phyloP scores from a whole-genome alignment of 2,888 invertebrate species.

The Eupithecia centaureata region DNA sequence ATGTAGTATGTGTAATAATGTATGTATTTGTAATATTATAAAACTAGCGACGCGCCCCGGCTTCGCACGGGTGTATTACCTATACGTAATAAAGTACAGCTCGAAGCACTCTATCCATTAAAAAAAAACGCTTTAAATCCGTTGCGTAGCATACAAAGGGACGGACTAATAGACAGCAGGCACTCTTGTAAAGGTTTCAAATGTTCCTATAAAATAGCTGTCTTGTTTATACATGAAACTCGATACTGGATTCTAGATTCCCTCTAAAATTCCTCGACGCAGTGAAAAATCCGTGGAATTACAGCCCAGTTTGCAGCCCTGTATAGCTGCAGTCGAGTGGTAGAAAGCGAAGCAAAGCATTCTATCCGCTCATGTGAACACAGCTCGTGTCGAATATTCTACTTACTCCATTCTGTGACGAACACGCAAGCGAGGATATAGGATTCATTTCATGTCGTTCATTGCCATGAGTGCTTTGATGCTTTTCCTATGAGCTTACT shows the following conservation, averaged over 20 bases:
- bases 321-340: neutral
- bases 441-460: neutral
- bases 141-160: no score
- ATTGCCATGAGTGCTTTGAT: no score
- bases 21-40: no score
- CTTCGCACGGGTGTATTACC: no score
- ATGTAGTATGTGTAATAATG: no score
- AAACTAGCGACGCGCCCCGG: no score
- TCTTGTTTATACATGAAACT: no score
- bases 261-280: neutral
- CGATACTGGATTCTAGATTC: neutral
- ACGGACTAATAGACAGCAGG: no score
- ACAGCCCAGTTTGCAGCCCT: neutral
- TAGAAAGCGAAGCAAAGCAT: neutral
- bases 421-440: neutral
- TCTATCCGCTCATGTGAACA: neutral
- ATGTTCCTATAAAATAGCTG: no score
- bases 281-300: neutral
- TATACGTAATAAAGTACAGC: no score
- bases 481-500: neutral
- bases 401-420: neutral
- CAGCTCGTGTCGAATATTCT: neutral
- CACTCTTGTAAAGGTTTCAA: no score
- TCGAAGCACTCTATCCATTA: no score
- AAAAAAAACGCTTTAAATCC: neutral